These are phyloP conservation scores for Zaprionus nigranus DNA, from an alignment of 1,140 invertebrate genomes.

Conservation along the genomic window DNA sequence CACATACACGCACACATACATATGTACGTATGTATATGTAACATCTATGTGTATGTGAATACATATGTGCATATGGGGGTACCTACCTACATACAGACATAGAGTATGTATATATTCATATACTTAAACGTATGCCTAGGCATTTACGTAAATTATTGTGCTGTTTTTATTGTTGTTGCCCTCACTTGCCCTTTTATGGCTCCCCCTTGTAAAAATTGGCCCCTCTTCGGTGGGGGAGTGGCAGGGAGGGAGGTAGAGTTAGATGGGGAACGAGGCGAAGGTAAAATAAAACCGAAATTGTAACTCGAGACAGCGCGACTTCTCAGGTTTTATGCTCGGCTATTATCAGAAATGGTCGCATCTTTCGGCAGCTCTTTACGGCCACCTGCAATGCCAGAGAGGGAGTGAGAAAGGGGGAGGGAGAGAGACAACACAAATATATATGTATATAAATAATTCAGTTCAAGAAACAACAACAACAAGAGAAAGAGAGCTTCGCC, in stretches of 20 bases:
- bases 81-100: not conserved
- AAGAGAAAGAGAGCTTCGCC: not conserved
- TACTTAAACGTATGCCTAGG: constrained; percentile 58
- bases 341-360: constrained; percentile 70
- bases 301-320: constrained; percentile 27
- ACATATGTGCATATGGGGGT: not conserved
- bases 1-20: not conserved
- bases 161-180: constrained; percentile 46
- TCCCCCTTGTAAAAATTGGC: constrained; percentile 63
- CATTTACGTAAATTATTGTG: constrained; percentile 73
- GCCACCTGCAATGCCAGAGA: constrained; percentile 69
- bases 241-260: not conserved
- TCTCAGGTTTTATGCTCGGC: constrained; percentile 69
- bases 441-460: constrained; percentile 69
- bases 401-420: constrained; percentile 40
- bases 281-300: constrained; percentile 19
- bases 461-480: constrained; percentile 3
- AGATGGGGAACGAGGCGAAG: not conserved
- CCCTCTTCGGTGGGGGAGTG: not conserved
- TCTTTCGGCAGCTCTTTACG: constrained; percentile 69
- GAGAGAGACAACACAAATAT: constrained; percentile 71
- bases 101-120: constrained; percentile 32
- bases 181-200: constrained; percentile 67
- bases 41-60: too few relatives aligned
- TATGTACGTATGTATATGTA: not conserved